Evolutionary conservation across 1,140 invertebrate species (phyloP).

Genomic region (Bombus turneri): DNA sequence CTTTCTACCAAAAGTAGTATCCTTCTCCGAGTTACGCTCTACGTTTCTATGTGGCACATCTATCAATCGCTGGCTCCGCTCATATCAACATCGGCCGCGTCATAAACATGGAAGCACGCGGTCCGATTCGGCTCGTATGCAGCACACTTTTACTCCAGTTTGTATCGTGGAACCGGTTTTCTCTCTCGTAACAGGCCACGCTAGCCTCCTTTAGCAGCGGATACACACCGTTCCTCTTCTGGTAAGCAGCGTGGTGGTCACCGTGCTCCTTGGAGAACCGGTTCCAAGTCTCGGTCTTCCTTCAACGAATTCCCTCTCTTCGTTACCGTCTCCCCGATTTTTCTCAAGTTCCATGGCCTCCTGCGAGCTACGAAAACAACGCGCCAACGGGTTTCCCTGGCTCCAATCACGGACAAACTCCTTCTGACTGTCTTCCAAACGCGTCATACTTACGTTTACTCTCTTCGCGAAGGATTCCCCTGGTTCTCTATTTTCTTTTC

Average conservation of each 20-base stretch:
- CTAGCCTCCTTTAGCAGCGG: conserved; percentile 67
- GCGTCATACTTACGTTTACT: conserved; percentile 49
- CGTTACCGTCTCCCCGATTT: conserved; percentile 34
- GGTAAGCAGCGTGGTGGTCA: conserved; percentile 44
- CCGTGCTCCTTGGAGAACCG: conserved; percentile 67
- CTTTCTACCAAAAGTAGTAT: neutral
- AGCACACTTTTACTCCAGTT: conserved; percentile 79
- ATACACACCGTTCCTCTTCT: conserved; percentile 52
- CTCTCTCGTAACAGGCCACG: conserved; percentile 70
- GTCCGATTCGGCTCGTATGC: conserved; percentile 61
- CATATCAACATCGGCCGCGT: conserved; percentile 31
- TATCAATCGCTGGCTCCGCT: neutral
- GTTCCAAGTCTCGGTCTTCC: conserved; percentile 54
- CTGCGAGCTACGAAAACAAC: conserved; percentile 68
- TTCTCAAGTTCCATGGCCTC: conserved; percentile 58
- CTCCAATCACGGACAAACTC: conserved; percentile 8
- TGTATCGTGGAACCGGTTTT: conserved; percentile 74
- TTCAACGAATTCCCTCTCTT: conserved; percentile 27
- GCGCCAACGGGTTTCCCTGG: conserved; percentile 57
- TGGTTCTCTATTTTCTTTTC: neutral
- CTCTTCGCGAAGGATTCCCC: neutral
- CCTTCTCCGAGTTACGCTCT: no score
- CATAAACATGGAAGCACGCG: conserved; percentile 61
- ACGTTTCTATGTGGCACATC: neutral
- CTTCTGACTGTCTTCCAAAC: conserved; percentile 19